Percentiles rank a stretch among this genome's conserved stretches.
Conservation (phyloP, 2,797 vertebrate species). For the Falco berigora region DNA sequence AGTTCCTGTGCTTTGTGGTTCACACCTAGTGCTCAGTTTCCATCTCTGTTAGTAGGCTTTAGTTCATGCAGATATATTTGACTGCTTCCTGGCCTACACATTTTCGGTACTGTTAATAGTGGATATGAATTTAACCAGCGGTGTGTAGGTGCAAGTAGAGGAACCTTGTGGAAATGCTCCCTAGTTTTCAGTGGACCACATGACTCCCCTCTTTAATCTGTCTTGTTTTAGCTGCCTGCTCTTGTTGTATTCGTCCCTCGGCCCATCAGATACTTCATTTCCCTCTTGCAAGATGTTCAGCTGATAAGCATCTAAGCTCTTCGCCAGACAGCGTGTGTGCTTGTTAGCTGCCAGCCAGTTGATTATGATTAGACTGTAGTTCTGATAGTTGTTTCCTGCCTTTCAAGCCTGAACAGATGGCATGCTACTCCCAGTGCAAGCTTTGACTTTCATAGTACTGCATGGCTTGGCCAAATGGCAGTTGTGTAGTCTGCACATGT, state of each 20-base stretch:
- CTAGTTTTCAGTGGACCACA: not conserved
- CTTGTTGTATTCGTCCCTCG: not conserved
- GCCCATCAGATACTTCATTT: not conserved
- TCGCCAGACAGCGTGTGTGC: not conserved
- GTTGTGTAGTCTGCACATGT: not conserved
- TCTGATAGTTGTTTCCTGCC: conserved; percentile 25
- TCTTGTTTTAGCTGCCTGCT: not conserved
- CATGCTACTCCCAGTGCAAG: not conserved
- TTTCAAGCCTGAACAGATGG: conserved; percentile 33
- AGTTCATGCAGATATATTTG: not conserved
- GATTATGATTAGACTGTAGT: not conserved
- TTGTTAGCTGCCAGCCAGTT: conserved; percentile 25
- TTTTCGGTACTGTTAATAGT: not conserved
- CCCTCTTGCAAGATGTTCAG: not conserved
- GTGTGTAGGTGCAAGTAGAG: not conserved
- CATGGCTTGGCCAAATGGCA: not conserved
- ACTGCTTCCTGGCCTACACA: not conserved
- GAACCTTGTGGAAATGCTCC: not conserved
- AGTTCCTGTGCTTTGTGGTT: not conserved
- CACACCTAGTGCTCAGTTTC: not conserved
- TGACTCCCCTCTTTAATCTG: not conserved
- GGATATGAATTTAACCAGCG: not conserved
- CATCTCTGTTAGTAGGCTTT: not conserved
- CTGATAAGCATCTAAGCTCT: not conserved
- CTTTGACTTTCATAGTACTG: not conserved